These are phyloP conservation scores for Synanthedon andrenaeformis DNA, from an alignment of 2,888 invertebrate genomes.

Conservation along the genomic window DNA sequence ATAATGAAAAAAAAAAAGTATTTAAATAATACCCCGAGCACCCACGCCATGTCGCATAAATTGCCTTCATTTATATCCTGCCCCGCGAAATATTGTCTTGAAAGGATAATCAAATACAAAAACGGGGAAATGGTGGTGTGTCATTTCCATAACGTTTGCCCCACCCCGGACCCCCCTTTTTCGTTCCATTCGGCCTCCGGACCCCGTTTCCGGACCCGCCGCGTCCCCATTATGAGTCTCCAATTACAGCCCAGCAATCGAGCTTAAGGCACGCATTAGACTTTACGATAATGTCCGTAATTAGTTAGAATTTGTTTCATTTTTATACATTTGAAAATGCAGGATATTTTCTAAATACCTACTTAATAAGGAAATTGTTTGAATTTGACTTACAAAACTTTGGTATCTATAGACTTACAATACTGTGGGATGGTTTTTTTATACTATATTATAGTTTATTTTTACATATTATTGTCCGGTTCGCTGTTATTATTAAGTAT, in stretches of 20 bases:
- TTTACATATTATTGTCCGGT: no score
- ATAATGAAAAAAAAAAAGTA: slow-evolving; percentile 40
- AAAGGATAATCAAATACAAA: slow-evolving; percentile 72
- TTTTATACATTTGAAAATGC: not conserved
- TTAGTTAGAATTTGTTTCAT: slow-evolving; percentile 12
- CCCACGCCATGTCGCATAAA: slow-evolving; percentile 65
- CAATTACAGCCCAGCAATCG: slow-evolving; percentile 59
- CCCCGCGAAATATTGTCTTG: slow-evolving; percentile 69
- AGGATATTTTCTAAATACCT: not conserved
- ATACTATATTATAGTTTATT: no score
- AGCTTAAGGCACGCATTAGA: slow-evolving; percentile 62
- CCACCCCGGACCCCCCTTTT: slow-evolving; percentile 33
- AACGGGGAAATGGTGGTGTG: slow-evolving; percentile 68
- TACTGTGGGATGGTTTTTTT: no score
- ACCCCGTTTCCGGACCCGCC: slow-evolving; percentile 48
- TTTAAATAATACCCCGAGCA: slow-evolving; percentile 61
- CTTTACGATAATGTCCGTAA: slow-evolving; percentile 28
- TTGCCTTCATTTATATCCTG: slow-evolving; percentile 70
- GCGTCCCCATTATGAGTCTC: slow-evolving; percentile 60
- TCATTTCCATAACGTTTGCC: slow-evolving; percentile 67
- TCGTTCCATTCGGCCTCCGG: slow-evolving; percentile 34
- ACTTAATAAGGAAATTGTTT: no score
- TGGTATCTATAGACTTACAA: no score
- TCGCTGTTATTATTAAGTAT: no score
- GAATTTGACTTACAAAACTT: no score